Base-by-base conservation (phyloP, 23 tunicate genomes). In the Phallusia fumigata region DNA sequence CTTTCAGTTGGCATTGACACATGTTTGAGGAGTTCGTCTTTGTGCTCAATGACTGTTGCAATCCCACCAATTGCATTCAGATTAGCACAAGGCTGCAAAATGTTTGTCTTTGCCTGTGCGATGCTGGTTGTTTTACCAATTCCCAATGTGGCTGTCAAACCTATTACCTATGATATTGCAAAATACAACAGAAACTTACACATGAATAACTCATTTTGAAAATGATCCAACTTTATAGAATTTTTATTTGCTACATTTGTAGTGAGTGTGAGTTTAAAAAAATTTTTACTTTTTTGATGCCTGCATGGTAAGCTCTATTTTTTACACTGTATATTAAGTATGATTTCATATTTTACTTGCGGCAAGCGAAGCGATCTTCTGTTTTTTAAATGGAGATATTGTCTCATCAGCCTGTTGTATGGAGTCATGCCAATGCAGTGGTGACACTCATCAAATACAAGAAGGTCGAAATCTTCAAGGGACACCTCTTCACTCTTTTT, bases 381-480 rank as follows among this genome's bases (percentile, higher is more conserved):
- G 11, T 22, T 24, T 58, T 58, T 58, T 24, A 58, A 3, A 22
- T 58, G 26, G 2, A 88, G 79, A 79, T 83, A 79, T 78, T 77
- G 28, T 32, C 80, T 21, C 87, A 88, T 78, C 18, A 88, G 76
- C 44, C 76, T 52, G 53, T 78, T 76, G 47, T 83, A 88, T n/a
- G 93, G 85, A 52, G 58, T 53, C 35, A 32, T 76, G 22, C 73
- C 72, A 65, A 31, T 83, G 53, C 88, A 84, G 53, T 88, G 93
- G 72, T 88, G 91, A 33, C 93, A 88, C 65, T 83, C 93, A 73
- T 88, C 93, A 53, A 83, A 83, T 40, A 88, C 50, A 24, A 88
- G 26, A 65, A 88, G 28, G 31, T 65, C 80, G 65, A 78, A 83
- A 19, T 73, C 53, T 10, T 31, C 50, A 31, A 83, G 40, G 32